A percentile compares a stretch with the other conserved stretches of the same genome.
Conservation (phyloP, 2,888 invertebrate genomes). For the Pristionchus japonicus region DNA sequence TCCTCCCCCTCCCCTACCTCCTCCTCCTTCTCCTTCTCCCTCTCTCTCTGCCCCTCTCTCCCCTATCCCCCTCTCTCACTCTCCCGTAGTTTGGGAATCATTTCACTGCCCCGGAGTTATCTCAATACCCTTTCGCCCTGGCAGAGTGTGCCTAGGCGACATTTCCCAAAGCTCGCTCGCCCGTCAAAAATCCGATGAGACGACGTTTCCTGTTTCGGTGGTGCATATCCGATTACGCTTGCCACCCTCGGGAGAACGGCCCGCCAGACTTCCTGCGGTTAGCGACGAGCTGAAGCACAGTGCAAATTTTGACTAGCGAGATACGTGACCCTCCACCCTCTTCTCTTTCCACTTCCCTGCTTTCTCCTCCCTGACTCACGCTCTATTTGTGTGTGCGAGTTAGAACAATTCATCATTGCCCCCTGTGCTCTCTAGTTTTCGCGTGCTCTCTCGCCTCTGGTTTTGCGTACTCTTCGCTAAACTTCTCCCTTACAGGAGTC, state of each 20-base stretch:
- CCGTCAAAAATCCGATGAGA: neutral
- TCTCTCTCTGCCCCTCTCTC: slow-evolving; percentile 42
- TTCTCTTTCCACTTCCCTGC: neutral
- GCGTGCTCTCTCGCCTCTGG: neutral
- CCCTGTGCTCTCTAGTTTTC: neutral
- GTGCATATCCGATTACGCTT: neutral
- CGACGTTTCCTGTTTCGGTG: neutral
- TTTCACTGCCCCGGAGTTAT: neutral
- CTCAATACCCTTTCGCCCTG: neutral
- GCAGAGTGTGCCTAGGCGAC: neutral
- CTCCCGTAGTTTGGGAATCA: slow-evolving; percentile 25
- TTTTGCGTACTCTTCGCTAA: neutral
- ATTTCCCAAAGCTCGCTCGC: neutral
- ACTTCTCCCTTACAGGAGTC: neutral
- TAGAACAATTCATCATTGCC: neutral
- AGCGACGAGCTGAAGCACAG: neutral
- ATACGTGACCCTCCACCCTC: neutral
- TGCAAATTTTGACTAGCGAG: neutral
- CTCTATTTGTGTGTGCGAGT: neutral
- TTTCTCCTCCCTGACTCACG: slow-evolving; percentile 10
- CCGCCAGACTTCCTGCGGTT: neutral
- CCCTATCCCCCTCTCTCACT: slow-evolving; percentile 21
- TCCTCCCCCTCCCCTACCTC: slow-evolving; percentile 41
- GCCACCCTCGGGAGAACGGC: too few relatives aligned
- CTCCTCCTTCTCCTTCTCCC: slow-evolving; percentile 21